phyloP scores from a whole-genome alignment of 2,113 vertebrate species.

The Siniperca knerii region DNA sequence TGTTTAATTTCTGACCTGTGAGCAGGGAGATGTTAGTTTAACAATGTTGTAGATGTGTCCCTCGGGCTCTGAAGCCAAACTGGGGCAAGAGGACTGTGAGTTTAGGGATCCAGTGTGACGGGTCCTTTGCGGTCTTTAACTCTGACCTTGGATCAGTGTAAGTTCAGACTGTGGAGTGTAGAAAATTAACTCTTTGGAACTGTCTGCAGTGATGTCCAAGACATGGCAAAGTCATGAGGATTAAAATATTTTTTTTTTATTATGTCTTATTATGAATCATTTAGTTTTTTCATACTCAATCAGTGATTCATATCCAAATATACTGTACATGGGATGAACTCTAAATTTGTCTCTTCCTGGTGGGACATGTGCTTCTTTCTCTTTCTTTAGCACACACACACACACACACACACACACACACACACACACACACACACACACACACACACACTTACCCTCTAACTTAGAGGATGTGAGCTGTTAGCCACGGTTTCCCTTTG shows the following conservation, averaged over 20 bases:
- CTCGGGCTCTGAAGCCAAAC: slow-evolving; percentile 52
- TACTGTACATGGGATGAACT: neutral
- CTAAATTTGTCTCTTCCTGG: slow-evolving; percentile 37
- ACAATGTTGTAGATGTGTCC: slow-evolving; percentile 61
- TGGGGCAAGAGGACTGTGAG: slow-evolving; percentile 58
- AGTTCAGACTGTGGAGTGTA: slow-evolving; percentile 44
- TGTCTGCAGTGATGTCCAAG: neutral
- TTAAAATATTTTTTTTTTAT: slow-evolving; percentile 3
- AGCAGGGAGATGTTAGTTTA: slow-evolving; percentile 70
- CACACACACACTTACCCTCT: slow-evolving; percentile 8
- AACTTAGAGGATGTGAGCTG: slow-evolving; percentile 40
- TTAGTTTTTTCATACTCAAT: slow-evolving; percentile 3
- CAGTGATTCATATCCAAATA: slow-evolving; percentile 8
- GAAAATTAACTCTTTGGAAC: slow-evolving; percentile 28
- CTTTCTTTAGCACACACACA: neutral
- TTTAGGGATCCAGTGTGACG: slow-evolving; percentile 52
- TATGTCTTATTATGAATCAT: neutral
- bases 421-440: neutral
- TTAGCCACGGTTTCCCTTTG: slow-evolving; percentile 45
- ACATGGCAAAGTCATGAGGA: neutral
- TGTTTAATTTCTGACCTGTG: slow-evolving; percentile 70
- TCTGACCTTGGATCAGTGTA: slow-evolving; percentile 37
- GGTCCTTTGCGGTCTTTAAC: slow-evolving; percentile 49
- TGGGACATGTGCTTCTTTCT: slow-evolving; percentile 24
- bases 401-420: neutral